These are phyloP conservation scores for Limulus polyphemus DNA, from an alignment of 2,888 invertebrate species.

Conservation along the genomic window DNA sequence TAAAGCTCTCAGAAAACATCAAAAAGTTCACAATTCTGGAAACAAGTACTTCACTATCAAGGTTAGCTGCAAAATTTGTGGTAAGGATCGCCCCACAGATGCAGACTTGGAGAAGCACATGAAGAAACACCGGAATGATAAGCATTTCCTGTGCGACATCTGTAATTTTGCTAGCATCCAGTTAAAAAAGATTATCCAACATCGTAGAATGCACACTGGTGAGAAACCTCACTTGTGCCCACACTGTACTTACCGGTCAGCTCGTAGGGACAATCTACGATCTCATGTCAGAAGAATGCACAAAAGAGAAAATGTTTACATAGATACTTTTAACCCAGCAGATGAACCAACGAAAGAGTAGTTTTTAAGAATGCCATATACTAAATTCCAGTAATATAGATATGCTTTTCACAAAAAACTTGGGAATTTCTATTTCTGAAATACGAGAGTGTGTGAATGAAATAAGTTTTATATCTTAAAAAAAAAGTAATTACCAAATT, in stretches of 20 bases:
- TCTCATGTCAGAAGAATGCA: constrained; percentile 46
- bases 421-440: too few species aligned
- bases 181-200: constrained; percentile 47
- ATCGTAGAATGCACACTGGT: constrained; percentile 46
- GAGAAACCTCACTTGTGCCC: constrained; percentile 47
- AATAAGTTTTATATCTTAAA: too few species aligned
- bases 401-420: too few species aligned
- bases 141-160: constrained; percentile 45
- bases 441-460: too few species aligned
- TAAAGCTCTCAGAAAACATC: constrained; percentile 44
- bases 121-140: constrained; percentile 42
- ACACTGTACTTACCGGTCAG: constrained; percentile 45
- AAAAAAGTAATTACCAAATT: too few species aligned
- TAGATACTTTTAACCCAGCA: constrained; percentile 46
- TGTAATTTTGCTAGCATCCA: constrained; percentile 46
- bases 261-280: constrained; percentile 45
- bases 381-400: too few species aligned
- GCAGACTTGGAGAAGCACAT: constrained; percentile 43
- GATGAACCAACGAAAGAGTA: constrained; percentile 23
- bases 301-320: constrained; percentile 45
- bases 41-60: constrained; percentile 15
- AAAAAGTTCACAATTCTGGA: constrained; percentile 39
- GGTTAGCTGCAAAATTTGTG: constrained; percentile 44
- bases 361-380: too few species aligned
- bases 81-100: constrained; percentile 44